Base-by-base conservation (phyloP, 2,888 invertebrate species). In the Coenonympha arcania region DNA sequence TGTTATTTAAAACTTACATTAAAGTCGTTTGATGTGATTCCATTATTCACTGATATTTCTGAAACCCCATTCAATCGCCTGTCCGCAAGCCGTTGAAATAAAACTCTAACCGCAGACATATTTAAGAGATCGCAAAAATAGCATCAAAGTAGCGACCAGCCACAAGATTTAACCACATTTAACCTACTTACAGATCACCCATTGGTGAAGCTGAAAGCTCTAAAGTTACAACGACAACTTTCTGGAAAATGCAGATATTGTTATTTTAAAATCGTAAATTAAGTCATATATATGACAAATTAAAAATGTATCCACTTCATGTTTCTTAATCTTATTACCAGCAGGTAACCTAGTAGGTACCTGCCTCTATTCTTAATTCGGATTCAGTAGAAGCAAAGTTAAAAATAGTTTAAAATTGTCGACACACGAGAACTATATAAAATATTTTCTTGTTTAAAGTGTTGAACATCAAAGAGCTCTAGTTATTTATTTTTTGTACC, bases 111-210 rank as follows among this genome's bases (percentile, higher is more conserved):
- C 78, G 71, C 76, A 76, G 69, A 71, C 76, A 70, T 68, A 68
- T 69, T 65, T 57, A 71, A 71, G 68, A 64, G 68, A 68, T 76
- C 71, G 76, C 76, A 69, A 75, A 80, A 81, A 81, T 84, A 82
- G 75, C 76, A 75, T 76, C 76, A 73, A 76, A 74, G 73, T 65
- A 68, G 68, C 50, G 33, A 66, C 66, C 68, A 69, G 65, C 68
- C 65, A 65, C 63, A 69, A 66, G 73, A 68, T 74, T n/a, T n/a
- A 71, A 56, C 60, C 58, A 57, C 71, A 71, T 75, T 67, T 78
- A 79, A 64, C 82, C 79, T 77, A 82, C 68, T 76, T 82, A 52
- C 55, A 45, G 52, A 45, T 50, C 49, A 43, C 47, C 37, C 45
- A 40, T 46, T 50, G 24, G 33, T 31, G 43, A 20, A 36, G 34